Evolutionary conservation across 2,888 invertebrate species (phyloP).

Genomic region (Epinotia brunnichana): DNA sequence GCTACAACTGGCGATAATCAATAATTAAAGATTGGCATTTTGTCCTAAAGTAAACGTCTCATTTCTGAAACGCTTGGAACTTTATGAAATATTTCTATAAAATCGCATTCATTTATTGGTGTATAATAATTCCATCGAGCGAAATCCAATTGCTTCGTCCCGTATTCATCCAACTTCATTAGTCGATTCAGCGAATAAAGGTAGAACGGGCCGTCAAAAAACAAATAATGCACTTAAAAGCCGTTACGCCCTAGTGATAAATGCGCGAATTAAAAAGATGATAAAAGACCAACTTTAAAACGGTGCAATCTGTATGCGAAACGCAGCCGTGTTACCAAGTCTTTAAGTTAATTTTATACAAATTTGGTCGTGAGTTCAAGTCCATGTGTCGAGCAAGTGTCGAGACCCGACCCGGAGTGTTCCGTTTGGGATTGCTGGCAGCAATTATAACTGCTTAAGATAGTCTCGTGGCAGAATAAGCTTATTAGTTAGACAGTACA

Average conservation of each 20-base stretch:
- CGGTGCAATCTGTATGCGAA: background rate
- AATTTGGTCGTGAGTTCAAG: background rate
- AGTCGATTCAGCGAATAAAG: constrained; percentile 8
- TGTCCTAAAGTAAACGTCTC: too few species aligned
- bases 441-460: background rate
- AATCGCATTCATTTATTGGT: too few species aligned
- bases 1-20: too few species aligned
- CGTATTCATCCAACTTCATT: background rate
- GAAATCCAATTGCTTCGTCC: background rate
- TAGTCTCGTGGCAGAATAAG: background rate
- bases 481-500: background rate
- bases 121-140: background rate
- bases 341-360: background rate
- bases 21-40: too few species aligned
- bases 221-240: constrained; percentile 1
- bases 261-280: constrained; percentile 12
- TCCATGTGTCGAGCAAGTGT: constrained; percentile 22
- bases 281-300: background rate
- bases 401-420: background rate
- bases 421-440: background rate
- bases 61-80: too few species aligned
- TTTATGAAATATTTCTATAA: too few species aligned
- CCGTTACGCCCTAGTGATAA: background rate
- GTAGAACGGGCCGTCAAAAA: constrained; percentile 2
- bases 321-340: background rate